phyloP scores from a whole-genome alignment of 1,140 invertebrate genomes.

The Periplaneta americana region DNA sequence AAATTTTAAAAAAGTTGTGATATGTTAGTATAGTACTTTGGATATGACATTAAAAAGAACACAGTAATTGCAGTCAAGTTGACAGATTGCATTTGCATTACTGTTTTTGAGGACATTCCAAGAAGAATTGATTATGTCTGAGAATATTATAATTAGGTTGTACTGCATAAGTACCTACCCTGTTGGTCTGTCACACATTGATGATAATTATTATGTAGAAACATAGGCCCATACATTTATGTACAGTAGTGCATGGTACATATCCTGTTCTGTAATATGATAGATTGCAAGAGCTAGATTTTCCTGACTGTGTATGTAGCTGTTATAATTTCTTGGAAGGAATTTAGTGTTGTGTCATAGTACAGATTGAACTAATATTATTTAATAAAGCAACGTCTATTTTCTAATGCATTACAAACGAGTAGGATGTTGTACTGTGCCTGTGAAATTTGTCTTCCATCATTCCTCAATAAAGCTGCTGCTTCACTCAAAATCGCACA shows the following conservation, averaged over 20 bases:
- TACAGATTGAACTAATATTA: neutral
- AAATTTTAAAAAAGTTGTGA: too few species aligned
- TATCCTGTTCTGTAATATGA: neutral
- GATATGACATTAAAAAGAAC: too few species aligned
- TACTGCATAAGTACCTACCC: neutral
- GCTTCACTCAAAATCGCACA: slow-evolving; percentile 11
- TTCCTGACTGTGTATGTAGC: neutral
- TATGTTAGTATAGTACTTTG: too few species aligned
- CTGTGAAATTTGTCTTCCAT: neutral
- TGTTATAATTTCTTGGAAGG: neutral
- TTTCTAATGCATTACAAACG: neutral
- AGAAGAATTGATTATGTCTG: neutral
- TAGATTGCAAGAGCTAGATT: neutral
- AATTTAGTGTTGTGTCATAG: neutral
- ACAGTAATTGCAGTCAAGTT: too few species aligned
- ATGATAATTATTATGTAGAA: neutral
- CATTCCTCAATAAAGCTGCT: neutral
- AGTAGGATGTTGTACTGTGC: neutral
- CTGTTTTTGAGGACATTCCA: neutral
- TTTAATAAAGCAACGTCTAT: neutral
- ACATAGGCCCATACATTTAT: neutral
- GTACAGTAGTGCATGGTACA: neutral
- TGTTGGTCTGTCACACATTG: neutral
- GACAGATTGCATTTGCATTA: too few species aligned
- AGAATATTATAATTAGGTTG: neutral